A percentile compares a stretch with the other conserved stretches of the same genome.
phyloP scores from a whole-genome alignment of 2,113 vertebrate species.

The Girardinichthys multiradiatus region DNA sequence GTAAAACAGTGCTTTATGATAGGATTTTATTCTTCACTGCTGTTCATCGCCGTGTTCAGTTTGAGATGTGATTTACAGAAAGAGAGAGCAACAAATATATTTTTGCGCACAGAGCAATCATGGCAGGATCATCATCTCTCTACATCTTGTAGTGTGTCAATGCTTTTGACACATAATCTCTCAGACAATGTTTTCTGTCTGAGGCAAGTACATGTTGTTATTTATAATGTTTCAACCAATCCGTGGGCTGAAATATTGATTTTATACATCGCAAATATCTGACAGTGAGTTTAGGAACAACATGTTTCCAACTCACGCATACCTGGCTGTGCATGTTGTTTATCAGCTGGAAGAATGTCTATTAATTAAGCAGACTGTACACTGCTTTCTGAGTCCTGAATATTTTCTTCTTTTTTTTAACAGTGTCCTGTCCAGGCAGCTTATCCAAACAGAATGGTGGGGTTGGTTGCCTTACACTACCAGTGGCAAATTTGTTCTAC shows the following conservation, averaged over 20 bases:
- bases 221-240: slow-evolving; percentile 23
- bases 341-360: slow-evolving; percentile 33
- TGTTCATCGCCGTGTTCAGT: slow-evolving; percentile 13
- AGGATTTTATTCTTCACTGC: not conserved
- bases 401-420: too few species aligned
- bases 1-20: not conserved
- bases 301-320: not conserved
- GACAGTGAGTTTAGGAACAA: not conserved
- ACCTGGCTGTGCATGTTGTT: slow-evolving; percentile 55
- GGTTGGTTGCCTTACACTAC: too few species aligned
- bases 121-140: slow-evolving; percentile 2
- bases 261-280: not conserved
- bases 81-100: not conserved
- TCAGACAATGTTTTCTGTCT: not conserved
- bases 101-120: not conserved
- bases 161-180: slow-evolving; percentile 43
- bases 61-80: slow-evolving; percentile 25
- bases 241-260: slow-evolving; percentile 14
- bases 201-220: slow-evolving; percentile 11
- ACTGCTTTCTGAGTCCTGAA: slow-evolving; percentile 34
- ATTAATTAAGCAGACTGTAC: slow-evolving; percentile 31
- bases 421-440: too few species aligned
- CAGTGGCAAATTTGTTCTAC: too few species aligned
- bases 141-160: slow-evolving; percentile 11
- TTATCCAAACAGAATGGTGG: too few species aligned